A percentile compares a stretch with the other conserved stretches of the same genome.
Evolutionary conservation across 2,888 invertebrate species (phyloP).

Genomic region (Parnassius glacialis): DNA sequence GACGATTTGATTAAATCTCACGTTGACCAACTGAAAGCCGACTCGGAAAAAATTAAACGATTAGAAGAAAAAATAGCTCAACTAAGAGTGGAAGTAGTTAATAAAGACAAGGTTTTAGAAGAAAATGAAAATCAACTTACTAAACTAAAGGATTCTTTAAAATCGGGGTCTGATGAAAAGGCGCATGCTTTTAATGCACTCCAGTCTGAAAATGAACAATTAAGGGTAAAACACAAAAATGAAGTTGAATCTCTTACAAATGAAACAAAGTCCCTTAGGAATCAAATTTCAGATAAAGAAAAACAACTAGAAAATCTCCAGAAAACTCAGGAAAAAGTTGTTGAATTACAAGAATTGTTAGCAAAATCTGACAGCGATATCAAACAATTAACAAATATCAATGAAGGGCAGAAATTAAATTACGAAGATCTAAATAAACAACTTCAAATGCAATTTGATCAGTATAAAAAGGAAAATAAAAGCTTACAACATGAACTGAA

Average conservation of each 20-base stretch:
- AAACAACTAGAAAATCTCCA: constrained; percentile 58
- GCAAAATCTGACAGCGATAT: constrained; percentile 70
- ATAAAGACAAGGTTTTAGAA: constrained; percentile 48
- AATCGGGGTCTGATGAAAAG: constrained; percentile 54
- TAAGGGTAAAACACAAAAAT: constrained; percentile 56
- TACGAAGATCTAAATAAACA: constrained; percentile 74
- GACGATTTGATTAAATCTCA: constrained; percentile 57
- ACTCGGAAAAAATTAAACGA: constrained; percentile 47
- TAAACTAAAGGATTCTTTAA: constrained; percentile 52
- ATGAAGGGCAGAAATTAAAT: constrained; percentile 72
- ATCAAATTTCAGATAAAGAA: constrained; percentile 53
- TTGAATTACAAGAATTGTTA: constrained; percentile 62
- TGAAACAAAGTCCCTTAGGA: constrained; percentile 55
- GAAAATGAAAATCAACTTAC: constrained; percentile 55
- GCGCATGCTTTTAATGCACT: constrained; percentile 54
- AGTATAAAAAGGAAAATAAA: constrained; percentile 72
- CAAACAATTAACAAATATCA: constrained; percentile 67
- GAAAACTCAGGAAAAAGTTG: constrained; percentile 60
- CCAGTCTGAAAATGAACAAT: constrained; percentile 58
- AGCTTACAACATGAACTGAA: constrained; percentile 75
- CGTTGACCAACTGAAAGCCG: constrained; percentile 49
- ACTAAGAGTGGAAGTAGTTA: constrained; percentile 50
- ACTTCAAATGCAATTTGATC: constrained; percentile 64
- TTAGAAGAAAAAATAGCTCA: constrained; percentile 54
- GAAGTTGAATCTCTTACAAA: constrained; percentile 66